phyloP scores from a whole-genome alignment of 2,888 invertebrate genomes.

The Tiphia femorata region DNA sequence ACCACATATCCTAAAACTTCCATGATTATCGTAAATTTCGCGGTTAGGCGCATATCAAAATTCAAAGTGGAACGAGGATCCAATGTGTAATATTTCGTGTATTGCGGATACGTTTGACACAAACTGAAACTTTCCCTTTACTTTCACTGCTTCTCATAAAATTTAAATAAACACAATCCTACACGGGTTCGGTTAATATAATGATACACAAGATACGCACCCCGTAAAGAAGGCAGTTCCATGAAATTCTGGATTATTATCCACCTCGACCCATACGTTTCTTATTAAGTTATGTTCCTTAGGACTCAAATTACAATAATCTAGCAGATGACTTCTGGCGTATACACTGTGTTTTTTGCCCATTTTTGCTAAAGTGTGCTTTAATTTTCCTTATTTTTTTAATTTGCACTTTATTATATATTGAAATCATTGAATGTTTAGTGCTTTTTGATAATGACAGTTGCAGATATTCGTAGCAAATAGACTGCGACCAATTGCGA shows the following conservation, averaged over 20 bases:
- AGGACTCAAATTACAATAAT: slow-evolving; percentile 35
- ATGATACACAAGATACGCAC: slow-evolving; percentile 26
- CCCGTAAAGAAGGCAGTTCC: slow-evolving; percentile 47
- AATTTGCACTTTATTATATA: too few relatives aligned
- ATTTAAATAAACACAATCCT: background rate
- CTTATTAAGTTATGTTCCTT: slow-evolving; percentile 42
- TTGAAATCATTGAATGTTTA: too few relatives aligned
- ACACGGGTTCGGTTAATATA: background rate
- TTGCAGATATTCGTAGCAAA: too few relatives aligned
- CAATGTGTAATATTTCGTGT: slow-evolving; percentile 50
- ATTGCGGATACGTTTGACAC: slow-evolving; percentile 46
- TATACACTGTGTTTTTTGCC: slow-evolving; percentile 33
- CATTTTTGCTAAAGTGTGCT: slow-evolving; percentile 18
- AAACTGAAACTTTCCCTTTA: slow-evolving; percentile 35
- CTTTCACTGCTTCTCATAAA: background rate
- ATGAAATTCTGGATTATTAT: slow-evolving; percentile 49
- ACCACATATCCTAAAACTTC: slow-evolving; percentile 52
- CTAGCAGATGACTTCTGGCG: slow-evolving; percentile 20
- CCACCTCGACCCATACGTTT: slow-evolving; percentile 45
- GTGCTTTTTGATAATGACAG: too few relatives aligned
- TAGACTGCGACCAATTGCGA: too few relatives aligned
- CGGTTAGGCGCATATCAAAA: slow-evolving; percentile 37
- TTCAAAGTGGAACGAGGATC: slow-evolving; percentile 38
- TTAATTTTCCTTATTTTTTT: too few relatives aligned
- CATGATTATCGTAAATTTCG: slow-evolving; percentile 49